Evolutionary conservation across 1,140 invertebrate genomes (phyloP), one percentile per base, ranked within the genome.

Genomic region (Brachystomella parvula): DNA sequence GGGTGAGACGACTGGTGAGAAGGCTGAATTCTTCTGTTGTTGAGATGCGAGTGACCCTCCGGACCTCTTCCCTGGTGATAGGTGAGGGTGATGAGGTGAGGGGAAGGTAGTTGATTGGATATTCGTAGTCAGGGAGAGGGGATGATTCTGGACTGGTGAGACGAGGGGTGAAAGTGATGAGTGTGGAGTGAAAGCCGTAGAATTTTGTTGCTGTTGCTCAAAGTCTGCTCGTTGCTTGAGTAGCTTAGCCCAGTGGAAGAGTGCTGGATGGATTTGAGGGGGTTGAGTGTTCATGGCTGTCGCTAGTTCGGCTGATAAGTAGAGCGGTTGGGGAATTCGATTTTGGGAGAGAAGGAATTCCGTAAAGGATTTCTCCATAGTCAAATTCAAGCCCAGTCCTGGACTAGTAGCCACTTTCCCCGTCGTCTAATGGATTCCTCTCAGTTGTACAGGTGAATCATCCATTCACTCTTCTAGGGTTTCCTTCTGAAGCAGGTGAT

Each of bases 161-260:
- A 24, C 6, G 21, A 56, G 49, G 6, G 49, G 49, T 56, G 26
- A 56, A 56, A 59, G 57, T 29, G 15, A 31, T 9, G 12, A 21
- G 30, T 44, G 24, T 2, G 26, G 15, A 24, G 35, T 3, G 29
- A n/a, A 17, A 6, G 21, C 24, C 12, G 24, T 12, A 6, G 12
- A 53, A 26, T 15, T 44, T 44, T 6, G 49, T 53, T 53, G 49
- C 12, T 15, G 49, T 53, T 53, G 12, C 30, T 44, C 49, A 47
- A 53, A n/a, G n/a, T n/a, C n/a, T n/a, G n/a, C 39, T 24, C 49
- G 19, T 21, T 66, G 44, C 53, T 63, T 64, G 56, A 66, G 68
- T 17, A 70, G 62, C 47, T 72, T 72, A 1, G 71, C 71, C 71
- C 71, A 73, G 24, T 70, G 71, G 28, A 65, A 62, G 15, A 70